These are phyloP conservation scores for Brachionus angularis DNA, from an alignment of 1,140 invertebrate species.

Conservation along the genomic window DNA sequence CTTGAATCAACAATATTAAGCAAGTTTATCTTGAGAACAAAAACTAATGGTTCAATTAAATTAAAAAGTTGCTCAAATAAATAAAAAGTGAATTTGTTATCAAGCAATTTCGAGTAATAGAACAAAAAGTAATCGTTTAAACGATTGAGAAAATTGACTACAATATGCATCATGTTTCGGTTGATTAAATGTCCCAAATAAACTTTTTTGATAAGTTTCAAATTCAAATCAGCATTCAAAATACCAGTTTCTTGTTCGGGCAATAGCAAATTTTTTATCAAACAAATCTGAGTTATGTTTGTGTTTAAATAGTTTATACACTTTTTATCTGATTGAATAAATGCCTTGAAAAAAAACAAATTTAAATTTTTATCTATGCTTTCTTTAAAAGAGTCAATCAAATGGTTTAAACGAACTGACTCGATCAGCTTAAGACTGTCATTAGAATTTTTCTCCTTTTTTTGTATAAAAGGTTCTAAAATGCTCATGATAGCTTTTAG, in stretches of 20 bases:
- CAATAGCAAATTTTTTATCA: slow-evolving; percentile 18
- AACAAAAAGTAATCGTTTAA: slow-evolving; percentile 18
- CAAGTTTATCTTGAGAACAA: not conserved
- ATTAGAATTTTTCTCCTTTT: no score
- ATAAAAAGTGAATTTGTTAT: not conserved
- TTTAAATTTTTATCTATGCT: slow-evolving; percentile 35
- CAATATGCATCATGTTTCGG: slow-evolving; percentile 13
- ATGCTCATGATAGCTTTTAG: not conserved
- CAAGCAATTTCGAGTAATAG: not conserved
- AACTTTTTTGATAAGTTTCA: slow-evolving; percentile 13
- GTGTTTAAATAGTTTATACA: slow-evolving; percentile 34
- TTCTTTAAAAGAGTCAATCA: slow-evolving; percentile 22
- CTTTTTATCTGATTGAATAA: not conserved
- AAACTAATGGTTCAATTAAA: not conserved
- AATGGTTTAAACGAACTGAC: not conserved
- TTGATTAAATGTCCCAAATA: slow-evolving; percentile 24
- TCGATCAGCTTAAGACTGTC: not conserved
- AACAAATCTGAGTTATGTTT: slow-evolving; percentile 1
- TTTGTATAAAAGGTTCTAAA: slow-evolving; percentile 27
- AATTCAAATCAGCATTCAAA: not conserved
- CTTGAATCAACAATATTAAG: not conserved
- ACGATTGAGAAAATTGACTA: slow-evolving; percentile 7
- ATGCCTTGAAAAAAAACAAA: not conserved
- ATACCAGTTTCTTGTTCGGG: no score
- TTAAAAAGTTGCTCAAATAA: not conserved